A percentile compares a stretch with the other conserved stretches of the same genome.
These are phyloP conservation scores for Tetrax tetrax DNA, from an alignment of 2,113 vertebrate species.

Conservation along the genomic window DNA sequence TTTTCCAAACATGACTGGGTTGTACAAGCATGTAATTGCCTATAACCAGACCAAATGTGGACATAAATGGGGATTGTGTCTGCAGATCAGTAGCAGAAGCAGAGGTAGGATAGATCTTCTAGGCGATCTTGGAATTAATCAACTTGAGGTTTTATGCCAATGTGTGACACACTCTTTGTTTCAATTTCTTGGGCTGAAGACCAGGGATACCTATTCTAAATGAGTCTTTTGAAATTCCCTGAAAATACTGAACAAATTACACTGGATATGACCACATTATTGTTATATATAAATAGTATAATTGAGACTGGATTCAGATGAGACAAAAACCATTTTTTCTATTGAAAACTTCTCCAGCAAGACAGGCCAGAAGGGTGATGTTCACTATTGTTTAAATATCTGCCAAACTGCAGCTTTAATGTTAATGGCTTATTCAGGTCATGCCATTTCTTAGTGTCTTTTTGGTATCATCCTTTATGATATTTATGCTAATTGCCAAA, in stretches of 20 bases:
- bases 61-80: not conserved
- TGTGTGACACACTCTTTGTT: not conserved
- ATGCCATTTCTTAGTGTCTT: not conserved
- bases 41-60: not conserved
- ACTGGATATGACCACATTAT: not conserved
- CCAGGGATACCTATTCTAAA: not conserved
- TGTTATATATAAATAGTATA: not conserved
- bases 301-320: not conserved
- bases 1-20: not conserved
- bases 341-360: not conserved
- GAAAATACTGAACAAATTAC: not conserved
- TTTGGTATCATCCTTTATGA: conserved; percentile 34
- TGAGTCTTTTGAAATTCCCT: not conserved
- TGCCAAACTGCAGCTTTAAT: conserved; percentile 40
- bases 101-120: not conserved
- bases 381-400: conserved; percentile 48
- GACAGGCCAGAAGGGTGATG: conserved; percentile 44
- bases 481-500: conserved; percentile 62
- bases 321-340: not conserved
- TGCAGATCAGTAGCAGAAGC: not conserved
- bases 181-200: not conserved
- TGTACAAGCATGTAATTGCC: not conserved
- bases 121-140: not conserved
- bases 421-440: conserved; percentile 45
- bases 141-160: not conserved